These are phyloP conservation scores for Pterois miles DNA, from an alignment of 2,797 vertebrate genomes.

Conservation along the genomic window DNA sequence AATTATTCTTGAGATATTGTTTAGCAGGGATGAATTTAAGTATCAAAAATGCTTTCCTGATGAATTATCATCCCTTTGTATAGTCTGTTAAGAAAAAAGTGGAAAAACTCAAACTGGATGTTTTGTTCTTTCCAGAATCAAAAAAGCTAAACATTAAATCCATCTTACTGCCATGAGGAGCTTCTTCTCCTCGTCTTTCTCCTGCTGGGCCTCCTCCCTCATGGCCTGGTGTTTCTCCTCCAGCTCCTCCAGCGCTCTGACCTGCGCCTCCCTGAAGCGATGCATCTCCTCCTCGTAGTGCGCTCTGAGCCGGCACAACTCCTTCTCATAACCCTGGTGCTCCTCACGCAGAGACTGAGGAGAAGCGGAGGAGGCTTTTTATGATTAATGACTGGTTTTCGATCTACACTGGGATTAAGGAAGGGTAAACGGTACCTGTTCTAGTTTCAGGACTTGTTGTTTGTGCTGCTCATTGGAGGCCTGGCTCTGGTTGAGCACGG, in stretches of 20 bases:
- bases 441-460: slow-evolving; percentile 90
- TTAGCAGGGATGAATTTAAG: not conserved
- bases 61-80: no score
- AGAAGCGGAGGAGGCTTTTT: not conserved
- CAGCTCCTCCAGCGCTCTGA: slow-evolving; percentile 90
- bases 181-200: slow-evolving; percentile 89
- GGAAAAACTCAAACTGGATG: not conserved
- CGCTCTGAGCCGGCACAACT: slow-evolving; percentile 88
- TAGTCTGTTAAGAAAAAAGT: no score
- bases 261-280: slow-evolving; percentile 90
- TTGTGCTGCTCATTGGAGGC: slow-evolving; percentile 91
- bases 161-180: slow-evolving; percentile 88
- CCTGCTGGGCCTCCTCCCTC: slow-evolving; percentile 88
- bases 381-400: rapidly evolving
- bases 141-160: no score
- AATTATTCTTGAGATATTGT: not conserved
- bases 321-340: slow-evolving; percentile 94
- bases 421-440: slow-evolving; percentile 83
- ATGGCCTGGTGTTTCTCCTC: slow-evolving; percentile 90
- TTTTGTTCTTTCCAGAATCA: no score
- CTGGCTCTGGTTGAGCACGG: slow-evolving; percentile 92
- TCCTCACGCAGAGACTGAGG: slow-evolving; percentile 92
- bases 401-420: not conserved
- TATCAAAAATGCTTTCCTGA: no score
- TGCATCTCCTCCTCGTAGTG: slow-evolving; percentile 91